phyloP scores from a whole-genome alignment of 2,113 vertebrate genomes.

The Isichthys henryi region DNA sequence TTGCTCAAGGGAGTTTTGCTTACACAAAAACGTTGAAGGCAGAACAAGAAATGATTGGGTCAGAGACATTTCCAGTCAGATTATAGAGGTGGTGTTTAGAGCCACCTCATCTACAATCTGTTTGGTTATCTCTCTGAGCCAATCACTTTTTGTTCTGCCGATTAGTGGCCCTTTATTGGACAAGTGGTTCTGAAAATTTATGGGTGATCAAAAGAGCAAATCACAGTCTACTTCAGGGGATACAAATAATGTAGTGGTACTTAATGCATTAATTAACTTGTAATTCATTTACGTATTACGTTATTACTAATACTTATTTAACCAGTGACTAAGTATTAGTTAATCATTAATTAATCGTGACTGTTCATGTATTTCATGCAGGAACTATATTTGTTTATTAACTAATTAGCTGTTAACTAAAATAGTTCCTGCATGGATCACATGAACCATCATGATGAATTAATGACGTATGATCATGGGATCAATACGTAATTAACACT shows the following conservation, averaged over 20 bases:
- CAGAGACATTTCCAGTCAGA: not conserved
- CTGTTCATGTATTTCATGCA: not conserved
- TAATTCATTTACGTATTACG: not conserved
- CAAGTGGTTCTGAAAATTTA: not conserved
- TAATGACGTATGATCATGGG: not conserved
- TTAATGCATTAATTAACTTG: not conserved
- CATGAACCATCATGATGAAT: not conserved
- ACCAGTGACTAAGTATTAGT: not conserved
- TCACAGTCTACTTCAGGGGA: not conserved
- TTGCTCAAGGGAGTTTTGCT: not conserved
- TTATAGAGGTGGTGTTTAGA: not conserved
- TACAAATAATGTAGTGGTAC: not conserved
- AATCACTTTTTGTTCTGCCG: not conserved
- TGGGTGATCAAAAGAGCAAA: not conserved
- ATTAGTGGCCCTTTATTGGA: not conserved
- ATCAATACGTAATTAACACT: not conserved
- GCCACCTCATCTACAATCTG: not conserved
- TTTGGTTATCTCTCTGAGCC: not conserved
- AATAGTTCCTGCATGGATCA: not conserved
- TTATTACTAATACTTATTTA: not conserved
- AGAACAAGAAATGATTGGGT: not conserved
- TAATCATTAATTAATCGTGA: not conserved
- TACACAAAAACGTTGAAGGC: not conserved
- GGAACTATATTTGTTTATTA: not conserved
- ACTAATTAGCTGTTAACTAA: not conserved